Conservation (phyloP, 2,888 invertebrate genomes). For the Cerastoderma edule region DNA sequence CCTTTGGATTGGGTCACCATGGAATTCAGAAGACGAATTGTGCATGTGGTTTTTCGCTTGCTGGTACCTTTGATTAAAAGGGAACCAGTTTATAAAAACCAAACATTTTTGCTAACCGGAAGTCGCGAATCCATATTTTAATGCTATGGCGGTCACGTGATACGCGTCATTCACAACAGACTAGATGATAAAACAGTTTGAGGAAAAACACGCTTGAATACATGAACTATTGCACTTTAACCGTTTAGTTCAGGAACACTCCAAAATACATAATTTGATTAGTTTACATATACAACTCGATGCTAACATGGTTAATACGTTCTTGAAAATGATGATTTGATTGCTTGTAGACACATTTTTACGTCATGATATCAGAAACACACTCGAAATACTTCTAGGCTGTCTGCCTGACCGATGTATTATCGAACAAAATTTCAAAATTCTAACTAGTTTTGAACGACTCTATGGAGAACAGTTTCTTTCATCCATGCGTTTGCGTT, state of each 20-base stretch:
- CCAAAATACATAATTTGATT: constrained; percentile 25
- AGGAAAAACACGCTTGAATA: constrained; percentile 37
- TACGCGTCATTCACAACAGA: not conserved
- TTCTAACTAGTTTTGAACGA: not conserved
- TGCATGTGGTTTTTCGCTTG: not conserved
- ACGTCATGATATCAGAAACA: no score
- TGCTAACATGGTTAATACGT: constrained; percentile 3
- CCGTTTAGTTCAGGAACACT: constrained; percentile 22
- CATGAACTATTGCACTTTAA: constrained; percentile 40
- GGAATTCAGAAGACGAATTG: not conserved
- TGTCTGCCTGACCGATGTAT: no score
- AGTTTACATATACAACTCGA: constrained; percentile 15
- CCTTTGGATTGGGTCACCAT: not conserved
- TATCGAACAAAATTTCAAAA: no score
- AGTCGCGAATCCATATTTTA: not conserved
- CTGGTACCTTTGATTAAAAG: not conserved
- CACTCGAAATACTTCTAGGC: not conserved
- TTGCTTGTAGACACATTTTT: not conserved
- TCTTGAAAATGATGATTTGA: not conserved
- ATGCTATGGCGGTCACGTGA: not conserved
- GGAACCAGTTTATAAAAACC: no score
- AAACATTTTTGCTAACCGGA: no score
- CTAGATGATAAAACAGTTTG: not conserved
- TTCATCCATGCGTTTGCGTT: not conserved
- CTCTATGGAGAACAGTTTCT: not conserved